Evolutionary conservation across 2,797 vertebrate genomes (phyloP).

Genomic region (Myotis pilosus): DNA sequence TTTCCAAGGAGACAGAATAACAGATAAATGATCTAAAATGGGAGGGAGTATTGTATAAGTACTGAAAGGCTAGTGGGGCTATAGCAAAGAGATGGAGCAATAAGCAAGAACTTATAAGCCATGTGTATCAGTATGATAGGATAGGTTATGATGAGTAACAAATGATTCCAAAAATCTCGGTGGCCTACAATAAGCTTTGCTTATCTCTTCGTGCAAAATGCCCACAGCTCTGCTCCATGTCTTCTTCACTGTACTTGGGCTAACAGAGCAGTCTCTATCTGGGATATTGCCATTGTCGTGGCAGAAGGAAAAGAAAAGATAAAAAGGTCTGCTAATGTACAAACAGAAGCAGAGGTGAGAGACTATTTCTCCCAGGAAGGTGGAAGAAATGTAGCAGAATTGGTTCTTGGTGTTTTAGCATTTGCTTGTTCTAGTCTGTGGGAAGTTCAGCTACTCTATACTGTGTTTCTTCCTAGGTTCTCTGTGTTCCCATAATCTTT

Average conservation of each 20-base stretch:
- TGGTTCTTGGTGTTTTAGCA: not conserved
- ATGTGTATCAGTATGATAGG: not conserved
- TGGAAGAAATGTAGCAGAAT: not conserved
- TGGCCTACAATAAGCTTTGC: not conserved
- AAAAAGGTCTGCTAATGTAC: not conserved
- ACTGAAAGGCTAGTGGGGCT: not conserved
- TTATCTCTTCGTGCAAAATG: not conserved
- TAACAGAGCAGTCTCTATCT: not conserved
- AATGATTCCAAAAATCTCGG: not conserved
- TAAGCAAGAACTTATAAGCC: not conserved
- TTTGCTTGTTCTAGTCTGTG: not conserved
- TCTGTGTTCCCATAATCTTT: not conserved
- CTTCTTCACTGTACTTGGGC: not conserved
- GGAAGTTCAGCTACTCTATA: not conserved
- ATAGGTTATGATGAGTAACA: not conserved
- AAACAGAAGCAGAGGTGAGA: not conserved
- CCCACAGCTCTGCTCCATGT: not conserved
- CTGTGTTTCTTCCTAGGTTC: not conserved
- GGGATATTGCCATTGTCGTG: not conserved
- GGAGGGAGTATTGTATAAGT: not conserved
- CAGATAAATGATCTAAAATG: not conserved
- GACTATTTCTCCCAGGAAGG: not conserved
- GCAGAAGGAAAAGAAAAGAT: not conserved
- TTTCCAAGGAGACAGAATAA: not conserved
- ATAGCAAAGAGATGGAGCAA: not conserved